Evolutionary conservation across 2,113 vertebrate genomes (phyloP).

Genomic region (Erythrocercus mccallii): DNA sequence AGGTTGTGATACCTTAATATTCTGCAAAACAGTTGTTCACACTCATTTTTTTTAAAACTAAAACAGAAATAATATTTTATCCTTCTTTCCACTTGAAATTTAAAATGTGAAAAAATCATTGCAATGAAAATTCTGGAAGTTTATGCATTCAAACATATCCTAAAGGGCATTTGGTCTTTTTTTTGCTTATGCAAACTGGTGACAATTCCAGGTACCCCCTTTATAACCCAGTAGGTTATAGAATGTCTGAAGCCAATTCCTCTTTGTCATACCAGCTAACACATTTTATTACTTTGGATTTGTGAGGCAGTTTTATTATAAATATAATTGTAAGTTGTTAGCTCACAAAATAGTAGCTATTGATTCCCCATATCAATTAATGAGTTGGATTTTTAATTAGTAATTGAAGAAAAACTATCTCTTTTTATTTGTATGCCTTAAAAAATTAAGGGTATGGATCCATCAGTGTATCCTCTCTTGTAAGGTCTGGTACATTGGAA

Average conservation of each 20-base stretch:
- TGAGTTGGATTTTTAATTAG: neutral
- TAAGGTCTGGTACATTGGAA: neutral
- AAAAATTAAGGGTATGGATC: neutral
- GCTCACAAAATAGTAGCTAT: neutral
- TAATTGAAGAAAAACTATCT: neutral
- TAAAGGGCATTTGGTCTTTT: neutral
- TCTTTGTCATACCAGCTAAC: neutral
- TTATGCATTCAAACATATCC: neutral
- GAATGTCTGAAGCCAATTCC: neutral
- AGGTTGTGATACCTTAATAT: neutral
- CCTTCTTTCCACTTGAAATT: neutral
- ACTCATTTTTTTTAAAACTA: neutral
- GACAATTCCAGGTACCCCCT: neutral
- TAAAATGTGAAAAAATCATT: neutral
- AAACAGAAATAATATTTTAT: neutral
- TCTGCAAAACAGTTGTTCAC: neutral
- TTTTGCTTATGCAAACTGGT: neutral
- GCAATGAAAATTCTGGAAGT: neutral
- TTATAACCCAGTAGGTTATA: neutral
- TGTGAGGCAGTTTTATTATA: neutral
- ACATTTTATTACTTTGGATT: neutral
- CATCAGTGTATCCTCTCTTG: neutral
- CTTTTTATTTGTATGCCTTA: neutral
- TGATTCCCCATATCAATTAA: neutral
- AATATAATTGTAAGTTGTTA: neutral